Evolutionary conservation across 2,888 invertebrate species (phyloP), one percentile per base, ranked within the genome.

Genomic region (Tinea trinotella): DNA sequence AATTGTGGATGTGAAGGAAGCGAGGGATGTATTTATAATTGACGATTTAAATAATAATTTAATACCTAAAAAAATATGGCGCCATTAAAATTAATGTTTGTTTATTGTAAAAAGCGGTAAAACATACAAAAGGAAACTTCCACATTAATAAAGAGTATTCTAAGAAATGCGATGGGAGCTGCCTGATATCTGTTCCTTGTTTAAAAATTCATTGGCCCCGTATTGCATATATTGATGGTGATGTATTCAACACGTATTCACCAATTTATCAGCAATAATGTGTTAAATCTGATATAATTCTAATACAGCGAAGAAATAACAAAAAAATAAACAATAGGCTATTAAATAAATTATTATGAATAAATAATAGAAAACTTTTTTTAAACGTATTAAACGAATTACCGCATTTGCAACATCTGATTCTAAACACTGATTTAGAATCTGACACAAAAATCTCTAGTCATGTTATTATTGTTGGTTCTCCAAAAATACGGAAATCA

Each of bases 401-500:
- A 12, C 7, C 2, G 20, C 13, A 53, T 44, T 52, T n/a, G 18
- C 22, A 54, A 50, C 49, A 34, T 22, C 10, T 19, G 50, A 34
- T 20, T 36, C 15, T 18, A 34, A 2, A 9, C n/a, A 30, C 48
- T 9, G 19, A 48, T 54, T 54, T 44, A 52, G 24, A 46, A 22
- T 34, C 56, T 7, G 10, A 22, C 35, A 55, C 57, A 56, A 58
- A 49, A 24, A 50, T 24, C 24, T 13, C 50, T 12, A 61, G 61
- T 59, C 60, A 62, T 62, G 62, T 60, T 17, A 4, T 13, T 18
- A 34, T 54, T 44, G 40, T 54, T 44, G 15, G 49, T 76, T 78
- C 74, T 76, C 74, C 78, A 71, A 76, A 84, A 84, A 84, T 81
- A 79, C 84, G 85, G 85, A 85, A 85, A 85, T 85, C 82, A 79